phyloP scores from a whole-genome alignment of 1,140 invertebrate genomes.

The Parapsyche elsis region DNA sequence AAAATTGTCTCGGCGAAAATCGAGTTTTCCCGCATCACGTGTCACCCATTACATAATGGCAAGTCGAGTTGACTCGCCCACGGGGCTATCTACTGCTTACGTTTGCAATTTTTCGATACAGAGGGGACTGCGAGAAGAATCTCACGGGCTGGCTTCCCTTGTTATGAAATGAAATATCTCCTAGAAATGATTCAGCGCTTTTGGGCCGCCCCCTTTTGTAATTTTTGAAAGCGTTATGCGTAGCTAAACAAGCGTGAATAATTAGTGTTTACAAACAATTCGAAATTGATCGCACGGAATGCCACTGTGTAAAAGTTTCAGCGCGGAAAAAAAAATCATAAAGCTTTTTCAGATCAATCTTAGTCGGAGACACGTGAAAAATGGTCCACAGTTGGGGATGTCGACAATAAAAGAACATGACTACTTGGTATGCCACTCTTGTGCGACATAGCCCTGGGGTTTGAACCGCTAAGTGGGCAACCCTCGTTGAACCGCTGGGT shows the following conservation, averaged over 20 bases:
- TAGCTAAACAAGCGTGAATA: constrained; percentile 30
- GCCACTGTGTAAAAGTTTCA: too few relatives aligned
- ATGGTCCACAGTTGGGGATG: neutral
- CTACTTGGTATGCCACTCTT: constrained; percentile 36
- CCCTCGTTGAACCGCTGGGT: constrained; percentile 7
- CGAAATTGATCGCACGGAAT: constrained; percentile 10
- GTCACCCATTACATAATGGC: constrained; percentile 20
- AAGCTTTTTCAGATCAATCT: too few relatives aligned
- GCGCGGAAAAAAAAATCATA: too few relatives aligned
- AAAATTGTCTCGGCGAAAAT: constrained; percentile 4
- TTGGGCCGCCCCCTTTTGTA: constrained; percentile 15
- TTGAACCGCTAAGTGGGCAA: constrained; percentile 28
- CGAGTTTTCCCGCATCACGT: constrained; percentile 26
- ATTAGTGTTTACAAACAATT: constrained; percentile 15
- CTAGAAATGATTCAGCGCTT: constrained; percentile 22
- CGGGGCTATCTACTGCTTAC: constrained; percentile 22
- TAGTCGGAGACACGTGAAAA: neutral
- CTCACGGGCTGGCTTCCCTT: constrained; percentile 11
- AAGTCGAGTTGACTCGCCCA: neutral
- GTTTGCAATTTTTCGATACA: constrained; percentile 12
- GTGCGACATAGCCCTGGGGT: neutral
- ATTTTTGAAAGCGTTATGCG: neutral
- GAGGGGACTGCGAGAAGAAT: constrained; percentile 30
- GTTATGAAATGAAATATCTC: constrained; percentile 40
- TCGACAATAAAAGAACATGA: constrained; percentile 40